Percentiles rank a stretch among this genome's conserved stretches.
phyloP scores from a whole-genome alignment of 2,888 invertebrate species.

The Thymelicus sylvestris region DNA sequence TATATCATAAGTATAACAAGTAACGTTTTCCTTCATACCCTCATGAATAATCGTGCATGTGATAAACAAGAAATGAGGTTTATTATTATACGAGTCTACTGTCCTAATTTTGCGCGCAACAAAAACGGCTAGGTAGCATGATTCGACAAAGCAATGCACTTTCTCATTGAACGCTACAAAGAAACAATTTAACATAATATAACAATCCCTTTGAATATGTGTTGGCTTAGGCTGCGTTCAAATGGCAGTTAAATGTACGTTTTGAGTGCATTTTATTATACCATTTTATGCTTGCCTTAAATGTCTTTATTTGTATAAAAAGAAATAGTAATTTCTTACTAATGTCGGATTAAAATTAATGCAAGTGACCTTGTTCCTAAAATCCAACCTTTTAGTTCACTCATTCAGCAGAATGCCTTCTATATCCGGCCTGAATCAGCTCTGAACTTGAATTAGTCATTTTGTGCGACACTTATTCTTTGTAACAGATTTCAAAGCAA shows the following conservation, averaged over 20 bases:
- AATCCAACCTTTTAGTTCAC: no score
- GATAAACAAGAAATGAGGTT: not conserved
- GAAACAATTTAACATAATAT: constrained; percentile 18
- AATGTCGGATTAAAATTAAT: no score
- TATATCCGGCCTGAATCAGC: constrained; percentile 45
- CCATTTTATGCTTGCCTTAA: no score
- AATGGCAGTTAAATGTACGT: no score
- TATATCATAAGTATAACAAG: no score
- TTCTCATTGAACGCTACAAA: constrained; percentile 16
- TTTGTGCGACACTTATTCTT: constrained; percentile 36
- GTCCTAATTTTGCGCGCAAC: constrained; percentile 10
- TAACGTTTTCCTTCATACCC: not conserved
- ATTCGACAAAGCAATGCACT: constrained; percentile 8
- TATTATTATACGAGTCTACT: constrained; percentile 2
- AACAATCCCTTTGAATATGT: not conserved
- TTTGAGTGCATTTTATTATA: no score
- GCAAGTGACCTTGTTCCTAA: no score
- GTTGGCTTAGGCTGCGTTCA: not conserved
- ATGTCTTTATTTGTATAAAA: no score
- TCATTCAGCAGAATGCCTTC: no score
- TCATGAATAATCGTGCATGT: not conserved
- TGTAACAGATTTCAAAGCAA: constrained; percentile 8
- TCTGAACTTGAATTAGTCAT: constrained; percentile 51
- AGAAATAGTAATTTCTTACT: no score
- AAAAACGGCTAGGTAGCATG: constrained; percentile 19